Evolutionary conservation across 2,113 vertebrate genomes (phyloP), one percentile per base, ranked within the genome.

Genomic region (Anser cygnoides): DNA sequence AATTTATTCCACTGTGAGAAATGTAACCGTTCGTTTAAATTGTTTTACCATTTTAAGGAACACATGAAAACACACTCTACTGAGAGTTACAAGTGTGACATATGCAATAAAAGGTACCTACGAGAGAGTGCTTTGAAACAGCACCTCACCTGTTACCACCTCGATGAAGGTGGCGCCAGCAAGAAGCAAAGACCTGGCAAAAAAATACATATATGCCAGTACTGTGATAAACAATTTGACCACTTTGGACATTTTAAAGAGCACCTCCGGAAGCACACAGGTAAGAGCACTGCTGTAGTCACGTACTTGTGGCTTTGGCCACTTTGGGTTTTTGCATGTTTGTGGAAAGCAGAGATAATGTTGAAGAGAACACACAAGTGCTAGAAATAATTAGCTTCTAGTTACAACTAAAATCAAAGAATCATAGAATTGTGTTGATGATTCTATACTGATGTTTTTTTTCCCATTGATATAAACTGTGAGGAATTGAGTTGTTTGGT

Each of bases 231-330:
- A 95, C 98, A 99, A 93, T 99, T 99, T 95, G 99, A 99, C 91
- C 99, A 99, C 95, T 99, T 99, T 29, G 99, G 99, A 20, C 99
- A 99, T 96, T 99, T 99, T 97, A 99, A 99, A 97, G 99, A 99
- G 84, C 99, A 99, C 86, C 98, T 99, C 68, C 97, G 99, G 73
- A 99, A 99, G 82, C 99, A 99, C 97, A 99, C 99, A 91, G 99
- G 99, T 99, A 97, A 97, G 94, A 78, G 7, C 8, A 17, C 54
- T 73, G 46, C 17, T 74, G 1, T 13, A 7, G 18, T 37, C 37
- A 14, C 39, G 49, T 33, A 1, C 23, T 39, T 79, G 10, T 25
- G 25, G 41, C 44, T 7, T 72, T 43, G 6, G 2, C 33, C 9
- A 23, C 44, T 62, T 63, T 28, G 11, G 5, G 10, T 0, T 18